Evolutionary conservation across 2,888 invertebrate species (phyloP).

Genomic region (Drosophila niveifrons): DNA sequence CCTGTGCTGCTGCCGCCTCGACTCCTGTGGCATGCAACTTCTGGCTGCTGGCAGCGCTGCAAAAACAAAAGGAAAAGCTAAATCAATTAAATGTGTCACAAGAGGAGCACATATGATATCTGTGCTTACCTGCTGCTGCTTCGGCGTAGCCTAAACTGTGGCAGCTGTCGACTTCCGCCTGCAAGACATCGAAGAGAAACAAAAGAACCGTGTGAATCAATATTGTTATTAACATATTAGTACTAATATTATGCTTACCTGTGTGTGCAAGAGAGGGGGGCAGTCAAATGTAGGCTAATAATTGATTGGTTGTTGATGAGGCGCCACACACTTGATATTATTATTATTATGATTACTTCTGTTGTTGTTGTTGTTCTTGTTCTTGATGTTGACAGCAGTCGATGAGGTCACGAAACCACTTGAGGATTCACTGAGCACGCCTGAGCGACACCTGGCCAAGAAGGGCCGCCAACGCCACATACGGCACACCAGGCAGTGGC

Average conservation of each 20-base stretch:
- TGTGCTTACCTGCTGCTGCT: constrained; percentile 44
- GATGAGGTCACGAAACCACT: constrained; percentile 73
- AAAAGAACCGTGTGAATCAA: neutral
- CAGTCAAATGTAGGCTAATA: neutral
- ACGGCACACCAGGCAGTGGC: constrained; percentile 48
- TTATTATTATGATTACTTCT: constrained; percentile 31
- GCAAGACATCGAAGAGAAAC: neutral
- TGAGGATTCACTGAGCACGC: constrained; percentile 55
- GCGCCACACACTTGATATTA: constrained; percentile 7
- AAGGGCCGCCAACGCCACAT: constrained; percentile 68
- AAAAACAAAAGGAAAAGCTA: neutral
- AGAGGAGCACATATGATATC: neutral
- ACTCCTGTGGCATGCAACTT: constrained; percentile 43
- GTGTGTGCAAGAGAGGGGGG: neutral
- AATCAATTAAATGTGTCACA: neutral
- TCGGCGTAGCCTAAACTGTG: constrained; percentile 19
- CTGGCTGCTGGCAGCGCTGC: constrained; percentile 27
- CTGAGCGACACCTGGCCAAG: constrained; percentile 48
- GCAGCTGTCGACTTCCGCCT: constrained; percentile 4
- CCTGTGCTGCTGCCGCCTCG: constrained; percentile 11
- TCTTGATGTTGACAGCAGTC: constrained; percentile 28
- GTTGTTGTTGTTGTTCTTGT: constrained; percentile 26
- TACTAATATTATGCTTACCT: constrained; percentile 25
- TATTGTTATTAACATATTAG: neutral
- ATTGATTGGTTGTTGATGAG: neutral